phyloP scores from a whole-genome alignment of 2,113 vertebrate genomes.

The Eulacestoma nigropectus region DNA sequence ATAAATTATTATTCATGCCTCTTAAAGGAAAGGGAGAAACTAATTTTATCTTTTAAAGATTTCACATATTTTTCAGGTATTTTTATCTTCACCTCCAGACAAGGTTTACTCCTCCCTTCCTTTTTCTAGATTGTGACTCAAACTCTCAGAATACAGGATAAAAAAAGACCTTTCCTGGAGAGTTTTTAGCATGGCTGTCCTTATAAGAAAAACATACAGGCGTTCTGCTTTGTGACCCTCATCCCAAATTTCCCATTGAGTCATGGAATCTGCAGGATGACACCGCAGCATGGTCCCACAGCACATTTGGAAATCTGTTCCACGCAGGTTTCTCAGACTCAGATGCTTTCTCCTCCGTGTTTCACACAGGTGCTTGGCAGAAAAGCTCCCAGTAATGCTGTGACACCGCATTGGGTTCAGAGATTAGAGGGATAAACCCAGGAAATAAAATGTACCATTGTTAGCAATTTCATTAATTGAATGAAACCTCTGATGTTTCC shows the following conservation, averaged over 20 bases:
- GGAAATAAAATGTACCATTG: not conserved
- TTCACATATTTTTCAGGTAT: not conserved
- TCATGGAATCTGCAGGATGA: rapidly evolving
- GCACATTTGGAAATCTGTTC: not conserved
- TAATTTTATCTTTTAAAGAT: not conserved
- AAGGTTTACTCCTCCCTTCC: not conserved
- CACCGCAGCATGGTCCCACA: not conserved
- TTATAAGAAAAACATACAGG: not conserved
- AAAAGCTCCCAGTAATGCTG: not conserved
- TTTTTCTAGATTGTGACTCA: not conserved
- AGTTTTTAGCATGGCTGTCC: not conserved
- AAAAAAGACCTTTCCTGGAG: not conserved
- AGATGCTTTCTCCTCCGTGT: not conserved
- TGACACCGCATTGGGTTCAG: not conserved
- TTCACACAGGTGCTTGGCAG: not conserved
- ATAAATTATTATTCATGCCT: not conserved
- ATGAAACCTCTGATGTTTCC: not conserved
- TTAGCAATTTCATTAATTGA: not conserved
- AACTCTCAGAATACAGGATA: not conserved
- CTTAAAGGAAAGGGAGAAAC: not conserved
- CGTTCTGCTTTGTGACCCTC: not conserved
- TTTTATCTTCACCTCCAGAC: not conserved
- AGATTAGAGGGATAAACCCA: not conserved
- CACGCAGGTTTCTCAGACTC: not conserved
- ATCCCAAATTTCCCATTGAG: not conserved